Percentiles rank a stretch among this genome's conserved stretches.
phyloP scores from a whole-genome alignment of 1,140 invertebrate species.

The Chionoecetes opilio region DNA sequence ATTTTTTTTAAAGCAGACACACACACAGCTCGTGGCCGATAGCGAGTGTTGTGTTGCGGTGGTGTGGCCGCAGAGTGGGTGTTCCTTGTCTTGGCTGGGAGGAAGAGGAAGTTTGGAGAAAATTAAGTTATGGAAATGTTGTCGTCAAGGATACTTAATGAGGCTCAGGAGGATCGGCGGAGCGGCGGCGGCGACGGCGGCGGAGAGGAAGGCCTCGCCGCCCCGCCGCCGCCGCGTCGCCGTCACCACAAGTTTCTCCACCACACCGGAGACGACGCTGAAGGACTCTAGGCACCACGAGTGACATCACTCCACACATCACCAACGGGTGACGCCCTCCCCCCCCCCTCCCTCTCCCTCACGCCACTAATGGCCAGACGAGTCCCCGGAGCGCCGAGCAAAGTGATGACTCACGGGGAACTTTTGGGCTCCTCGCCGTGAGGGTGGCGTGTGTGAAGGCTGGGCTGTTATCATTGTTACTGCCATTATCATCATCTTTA shows the following conservation, averaged over 20 bases:
- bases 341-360: neutral
- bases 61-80: neutral
- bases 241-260: neutral
- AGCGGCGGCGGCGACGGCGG: neutral
- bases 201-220: neutral
- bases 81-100: neutral
- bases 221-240: neutral
- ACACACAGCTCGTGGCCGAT: too few species aligned
- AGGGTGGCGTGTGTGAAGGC: neutral
- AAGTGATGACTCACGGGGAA: too few species aligned
- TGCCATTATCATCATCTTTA: neutral
- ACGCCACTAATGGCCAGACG: neutral
- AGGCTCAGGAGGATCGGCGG: neutral
- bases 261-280: neutral
- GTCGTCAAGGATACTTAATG: slow-evolving; percentile 28
- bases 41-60: neutral
- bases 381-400: neutral
- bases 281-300: neutral
- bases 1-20: too few species aligned
- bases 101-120: neutral
- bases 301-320: neutral
- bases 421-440: neutral
- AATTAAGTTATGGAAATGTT: slow-evolving; percentile 10
- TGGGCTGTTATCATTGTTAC: neutral
- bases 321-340: neutral